Base-by-base conservation (phyloP, 1,140 invertebrate genomes). In the Musca domestica region DNA sequence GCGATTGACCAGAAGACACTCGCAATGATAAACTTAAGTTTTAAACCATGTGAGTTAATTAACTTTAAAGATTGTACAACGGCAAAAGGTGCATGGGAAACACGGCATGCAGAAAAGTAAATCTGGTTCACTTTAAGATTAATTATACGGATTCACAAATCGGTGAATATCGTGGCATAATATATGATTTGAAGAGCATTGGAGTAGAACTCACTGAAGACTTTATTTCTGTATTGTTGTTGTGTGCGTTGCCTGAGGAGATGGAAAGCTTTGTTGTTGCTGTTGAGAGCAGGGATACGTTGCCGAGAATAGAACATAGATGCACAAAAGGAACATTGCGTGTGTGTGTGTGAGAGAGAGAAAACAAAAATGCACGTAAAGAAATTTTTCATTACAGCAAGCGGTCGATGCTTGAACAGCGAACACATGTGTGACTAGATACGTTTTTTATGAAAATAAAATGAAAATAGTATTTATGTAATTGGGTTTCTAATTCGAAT, bases 221-320 rank as follows among this genome's bases (percentile, higher is more conserved):
- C 3, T 56, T 69, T 15, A 15, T 69, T 10, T 51, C 41, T 9
- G 61, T 63, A 5, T n/a, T 66, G 20, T 41, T 67, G 19, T 52
- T 41, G 12, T 41, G 34, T 41, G 34, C 34, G 27, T 30, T 30
- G 27, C 27, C 27, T 30, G 27, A 30, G 27, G 27, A 30, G 48
- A 66, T 66, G 64, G 68, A 69, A 20, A 66, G 47, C 61, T 69
- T 69, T 34, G 68, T 69, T 7, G 61, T 69, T 10, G 63, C 63
- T 23, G 30, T 66, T 2, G 64, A 69, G 34, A 10, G 34, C 10
- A 5, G 34, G 10, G 34, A 41, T 41, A 10, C 12, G 34, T 41
- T 41, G 34, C 34, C 34, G 5, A 7, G 12, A 17, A 34, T n/a
- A 15, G 23, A 49, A 41, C 54, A 47, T n/a, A n/a, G n/a, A n/a